Percentiles rank a stretch among this genome's conserved stretches.
Conservation (phyloP, 2,797 vertebrate species). For the Denticeps clupeoides region DNA sequence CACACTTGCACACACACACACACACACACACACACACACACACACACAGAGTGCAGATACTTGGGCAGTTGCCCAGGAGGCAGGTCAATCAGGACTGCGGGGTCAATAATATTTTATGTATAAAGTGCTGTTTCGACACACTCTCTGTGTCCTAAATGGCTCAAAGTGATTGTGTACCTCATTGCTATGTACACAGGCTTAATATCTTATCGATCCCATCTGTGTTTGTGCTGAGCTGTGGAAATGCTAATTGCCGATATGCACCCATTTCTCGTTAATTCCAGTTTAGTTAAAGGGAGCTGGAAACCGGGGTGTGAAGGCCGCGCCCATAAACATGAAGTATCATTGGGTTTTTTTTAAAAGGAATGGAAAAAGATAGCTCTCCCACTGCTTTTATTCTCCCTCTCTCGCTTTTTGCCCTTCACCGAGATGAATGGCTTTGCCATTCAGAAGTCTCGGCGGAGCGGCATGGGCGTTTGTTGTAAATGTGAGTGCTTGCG, state of each 20-base stretch:
- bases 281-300: conserved; percentile 61
- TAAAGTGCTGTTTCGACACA: conserved; percentile 36
- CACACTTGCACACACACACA: background rate
- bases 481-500: conserved; percentile 62
- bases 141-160: conserved; percentile 41
- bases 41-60: background rate
- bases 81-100: conserved; percentile 13
- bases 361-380: conserved; percentile 33
- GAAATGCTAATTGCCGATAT: conserved; percentile 81
- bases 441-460: conserved; percentile 61
- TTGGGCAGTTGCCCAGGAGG: background rate
- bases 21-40: background rate
- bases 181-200: conserved; percentile 79
- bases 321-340: conserved; percentile 76
- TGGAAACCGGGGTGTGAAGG: conserved; percentile 26
- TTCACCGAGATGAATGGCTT: conserved; percentile 69
- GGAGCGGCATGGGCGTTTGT: conserved; percentile 47
- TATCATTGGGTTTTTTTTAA: conserved; percentile 41
- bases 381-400: conserved; percentile 48
- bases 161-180: conserved; percentile 60
- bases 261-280: conserved; percentile 62
- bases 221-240: conserved; percentile 75
- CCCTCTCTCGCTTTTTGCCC: conserved; percentile 41
- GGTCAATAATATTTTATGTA: conserved; percentile 44
- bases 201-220: conserved; percentile 78